Evolutionary conservation across 2,888 invertebrate species (phyloP), one percentile per base, ranked within the genome.

Genomic region (Drosophila hamatofila): DNA sequence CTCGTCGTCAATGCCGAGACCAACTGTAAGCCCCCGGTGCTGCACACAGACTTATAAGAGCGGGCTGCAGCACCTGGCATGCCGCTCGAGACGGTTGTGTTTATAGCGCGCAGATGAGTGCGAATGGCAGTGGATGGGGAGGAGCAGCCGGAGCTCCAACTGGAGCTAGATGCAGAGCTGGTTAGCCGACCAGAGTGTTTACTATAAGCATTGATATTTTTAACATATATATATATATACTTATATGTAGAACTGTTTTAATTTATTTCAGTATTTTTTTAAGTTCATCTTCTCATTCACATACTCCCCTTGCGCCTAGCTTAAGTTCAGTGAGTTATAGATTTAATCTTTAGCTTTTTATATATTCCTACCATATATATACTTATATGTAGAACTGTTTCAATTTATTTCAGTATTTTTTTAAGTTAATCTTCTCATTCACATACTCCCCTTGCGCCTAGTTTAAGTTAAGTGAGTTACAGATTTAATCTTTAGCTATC

Each of bases 21-120:
- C 49, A 78, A 78, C 77, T 78, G 76, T 58, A 90, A 89, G 56
- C 88, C 91, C 4, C 90, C 91, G 0, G 92, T 92, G 3, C 78
- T 92, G 35, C 92, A 92, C 57, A 92, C 92, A 23, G 92, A 92
- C 60, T 91, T 92, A 91, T 92, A 92, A 91, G 80, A 85, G 55
- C 80, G 63, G 75, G 78, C 73, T 48, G 70, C 71, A 52, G 66
- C 71, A 55, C 48, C 73, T 8, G 48, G 56, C 14, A 77, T 84
- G 83, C 83, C 83, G 57, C 72, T 86, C 33, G 88, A 87, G 71
- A 84, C 87, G 74, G 81, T 88, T 74, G 88, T 86, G 35, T 75
- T 85, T 51, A 83, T 87, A 64, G 78, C 82, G 52, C 70, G 68
- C 18, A 85, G 88, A 77, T 86, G 85, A 87, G 78, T 70, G 56